These are phyloP conservation scores for Enteromius viviparus DNA, from an alignment of 2,797 vertebrate genomes.

Conservation along the genomic window DNA sequence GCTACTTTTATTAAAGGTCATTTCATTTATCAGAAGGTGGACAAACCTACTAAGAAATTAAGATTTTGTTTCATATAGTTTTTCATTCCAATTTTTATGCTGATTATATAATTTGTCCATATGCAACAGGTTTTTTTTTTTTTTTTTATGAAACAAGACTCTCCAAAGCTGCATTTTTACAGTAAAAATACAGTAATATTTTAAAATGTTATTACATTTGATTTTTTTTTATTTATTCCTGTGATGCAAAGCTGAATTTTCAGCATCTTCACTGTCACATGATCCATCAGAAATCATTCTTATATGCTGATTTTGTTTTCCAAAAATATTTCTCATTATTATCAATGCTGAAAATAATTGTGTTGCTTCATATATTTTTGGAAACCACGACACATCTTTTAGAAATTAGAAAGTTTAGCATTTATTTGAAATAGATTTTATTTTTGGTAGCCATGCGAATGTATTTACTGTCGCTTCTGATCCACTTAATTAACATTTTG, in stretches of 20 bases:
- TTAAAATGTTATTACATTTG: neutral
- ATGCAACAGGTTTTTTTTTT: neutral
- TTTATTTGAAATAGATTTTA: neutral
- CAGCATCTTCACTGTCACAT: neutral
- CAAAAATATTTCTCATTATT: neutral
- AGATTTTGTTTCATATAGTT: neutral
- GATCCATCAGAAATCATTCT: neutral
- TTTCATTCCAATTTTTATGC: neutral
- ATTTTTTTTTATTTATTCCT: neutral
- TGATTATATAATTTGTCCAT: neutral
- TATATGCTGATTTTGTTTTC: neutral
- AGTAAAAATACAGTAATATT: neutral
- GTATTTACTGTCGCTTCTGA: neutral
- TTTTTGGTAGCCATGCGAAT: neutral
- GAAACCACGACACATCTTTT: neutral
- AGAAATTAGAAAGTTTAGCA: neutral
- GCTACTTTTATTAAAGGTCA: neutral
- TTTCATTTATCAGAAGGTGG: neutral
- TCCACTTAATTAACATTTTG: neutral
- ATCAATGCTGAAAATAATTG: neutral
- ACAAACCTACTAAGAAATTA: neutral
- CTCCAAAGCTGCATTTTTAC: neutral
- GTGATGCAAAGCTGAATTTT: neutral
- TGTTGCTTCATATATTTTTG: neutral
- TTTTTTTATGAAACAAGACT: neutral